phyloP scores from a whole-genome alignment of 2,888 invertebrate genomes.

The Campaea margaritaria region DNA sequence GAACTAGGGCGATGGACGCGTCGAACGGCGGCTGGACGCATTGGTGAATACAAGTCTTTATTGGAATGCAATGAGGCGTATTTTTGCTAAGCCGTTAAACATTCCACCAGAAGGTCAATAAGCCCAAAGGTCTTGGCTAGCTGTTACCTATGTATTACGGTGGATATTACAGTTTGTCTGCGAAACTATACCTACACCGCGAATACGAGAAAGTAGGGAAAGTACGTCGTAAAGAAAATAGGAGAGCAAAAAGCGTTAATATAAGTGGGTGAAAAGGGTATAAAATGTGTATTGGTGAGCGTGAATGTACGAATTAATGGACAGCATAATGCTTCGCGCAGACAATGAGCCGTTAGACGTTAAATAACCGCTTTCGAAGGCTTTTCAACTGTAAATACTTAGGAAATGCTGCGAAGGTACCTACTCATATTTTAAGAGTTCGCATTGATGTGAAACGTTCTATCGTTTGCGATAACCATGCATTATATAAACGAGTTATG shows the following conservation, averaged over 20 bases:
- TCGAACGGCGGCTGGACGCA: too few relatives aligned
- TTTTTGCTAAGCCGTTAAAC: too few relatives aligned
- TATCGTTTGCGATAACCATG: not conserved
- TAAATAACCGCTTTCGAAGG: constrained; percentile 46
- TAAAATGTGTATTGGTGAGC: constrained; percentile 52
- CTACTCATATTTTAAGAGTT: constrained; percentile 30
- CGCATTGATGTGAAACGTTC: constrained; percentile 2
- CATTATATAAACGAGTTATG: not conserved
- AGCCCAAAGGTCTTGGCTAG: too few relatives aligned
- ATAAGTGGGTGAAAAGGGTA: constrained; percentile 50
- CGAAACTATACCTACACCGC: constrained; percentile 5
- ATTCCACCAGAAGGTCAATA: too few relatives aligned
- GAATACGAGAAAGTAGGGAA: constrained; percentile 27
- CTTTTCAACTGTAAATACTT: constrained; percentile 45
- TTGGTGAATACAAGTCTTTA: too few relatives aligned
- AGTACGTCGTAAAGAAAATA: constrained; percentile 43
- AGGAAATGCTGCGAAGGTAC: constrained; percentile 30
- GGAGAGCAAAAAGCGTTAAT: constrained; percentile 47
- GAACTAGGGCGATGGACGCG: too few relatives aligned
- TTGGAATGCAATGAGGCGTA: too few relatives aligned
- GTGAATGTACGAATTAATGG: constrained; percentile 55
- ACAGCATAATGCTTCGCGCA: constrained; percentile 52
- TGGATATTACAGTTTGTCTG: too few relatives aligned
- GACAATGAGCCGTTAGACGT: constrained; percentile 59
- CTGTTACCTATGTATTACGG: too few relatives aligned